Conservation (phyloP, 2,888 invertebrate genomes). For the Trachelus tabidus region DNA sequence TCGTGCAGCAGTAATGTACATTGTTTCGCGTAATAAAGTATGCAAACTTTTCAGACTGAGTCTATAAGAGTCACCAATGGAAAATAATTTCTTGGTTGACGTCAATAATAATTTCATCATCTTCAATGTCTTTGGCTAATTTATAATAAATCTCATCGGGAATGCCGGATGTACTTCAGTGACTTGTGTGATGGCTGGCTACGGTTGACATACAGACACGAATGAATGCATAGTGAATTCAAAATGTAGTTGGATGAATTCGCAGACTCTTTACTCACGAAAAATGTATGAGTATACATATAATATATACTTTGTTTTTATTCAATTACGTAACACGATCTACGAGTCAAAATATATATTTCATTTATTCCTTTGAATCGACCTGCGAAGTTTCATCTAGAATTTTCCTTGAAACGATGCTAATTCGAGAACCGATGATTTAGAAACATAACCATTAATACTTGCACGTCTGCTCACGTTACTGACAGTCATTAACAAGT, state of each 20-base stretch:
- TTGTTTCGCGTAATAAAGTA: not conserved
- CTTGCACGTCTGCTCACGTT: not conserved
- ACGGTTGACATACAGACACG: not conserved
- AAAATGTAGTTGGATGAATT: not conserved
- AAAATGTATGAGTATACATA: not conserved
- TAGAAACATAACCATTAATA: not conserved
- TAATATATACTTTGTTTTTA: not conserved
- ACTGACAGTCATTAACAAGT: not conserved
- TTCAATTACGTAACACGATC: not conserved
- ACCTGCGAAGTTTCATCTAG: not conserved
- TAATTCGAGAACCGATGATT: not conserved
- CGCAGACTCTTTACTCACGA: not conserved
- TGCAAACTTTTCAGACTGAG: not conserved
- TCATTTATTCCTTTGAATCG: not conserved
- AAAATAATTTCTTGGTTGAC: not conserved
- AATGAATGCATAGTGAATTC: not conserved
- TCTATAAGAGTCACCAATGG: not conserved
- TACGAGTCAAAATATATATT: not conserved
- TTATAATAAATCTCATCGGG: not conserved
- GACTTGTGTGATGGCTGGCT: not conserved
- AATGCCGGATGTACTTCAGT: not conserved
- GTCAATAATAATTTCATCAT: not conserved
- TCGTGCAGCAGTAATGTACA: not conserved
- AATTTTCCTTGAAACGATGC: not conserved
- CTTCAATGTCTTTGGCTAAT: not conserved